phyloP scores from a whole-genome alignment of 2,797 vertebrate species.

The Phaenicophaeus curvirostris region DNA sequence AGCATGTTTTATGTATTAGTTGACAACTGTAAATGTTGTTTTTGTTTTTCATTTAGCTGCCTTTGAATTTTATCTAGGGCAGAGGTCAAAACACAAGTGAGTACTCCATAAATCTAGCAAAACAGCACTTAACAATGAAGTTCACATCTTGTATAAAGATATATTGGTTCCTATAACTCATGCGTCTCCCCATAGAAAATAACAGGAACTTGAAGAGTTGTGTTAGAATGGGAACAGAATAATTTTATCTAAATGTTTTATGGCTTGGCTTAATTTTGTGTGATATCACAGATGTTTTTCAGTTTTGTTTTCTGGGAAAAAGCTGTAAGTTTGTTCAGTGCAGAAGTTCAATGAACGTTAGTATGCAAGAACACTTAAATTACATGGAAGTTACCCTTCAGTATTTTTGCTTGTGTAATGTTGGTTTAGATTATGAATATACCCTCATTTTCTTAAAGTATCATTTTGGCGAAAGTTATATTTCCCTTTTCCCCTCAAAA shows the following conservation, averaged over 20 bases:
- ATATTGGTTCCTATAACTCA: neutral
- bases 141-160: neutral
- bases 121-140: slow-evolving; percentile 6
- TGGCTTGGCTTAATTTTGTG: slow-evolving; percentile 5
- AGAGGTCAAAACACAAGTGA: slow-evolving; percentile 19
- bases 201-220: neutral
- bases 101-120: neutral
- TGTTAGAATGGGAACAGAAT: neutral
- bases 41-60: slow-evolving; percentile 5
- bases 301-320: slow-evolving; percentile 4
- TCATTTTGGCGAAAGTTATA: neutral
- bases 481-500: neutral
- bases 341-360: slow-evolving; percentile 13
- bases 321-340: neutral
- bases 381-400: neutral
- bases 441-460: neutral
- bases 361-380: neutral
- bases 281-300: neutral
- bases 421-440: neutral
- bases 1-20: neutral
- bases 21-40: neutral
- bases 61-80: slow-evolving; percentile 45
- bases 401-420: neutral
- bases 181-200: neutral
- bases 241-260: neutral